Base-by-base conservation (phyloP, 2,113 vertebrate genomes). In the Rhinoderma darwinii region DNA sequence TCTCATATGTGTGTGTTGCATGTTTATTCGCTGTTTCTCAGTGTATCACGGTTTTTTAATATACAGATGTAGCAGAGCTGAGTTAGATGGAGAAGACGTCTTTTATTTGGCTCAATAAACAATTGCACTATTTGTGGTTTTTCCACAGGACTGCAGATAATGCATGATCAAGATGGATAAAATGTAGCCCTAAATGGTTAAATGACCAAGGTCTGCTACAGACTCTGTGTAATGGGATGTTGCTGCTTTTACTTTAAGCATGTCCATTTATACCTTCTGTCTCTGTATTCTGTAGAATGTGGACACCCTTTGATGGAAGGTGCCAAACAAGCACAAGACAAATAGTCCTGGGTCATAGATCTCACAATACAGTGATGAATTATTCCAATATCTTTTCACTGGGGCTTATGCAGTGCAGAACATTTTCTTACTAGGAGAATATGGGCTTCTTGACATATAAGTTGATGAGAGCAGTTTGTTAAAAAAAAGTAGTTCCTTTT, bases 311-410 rank as follows among this genome's bases (percentile, higher is more conserved):
- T 73, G 30, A 50, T 83, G 68, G 25, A 30, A 41, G 47, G 0
- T 86, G 78, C 50, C 30, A 43, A 47, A 6, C 44, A 61, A 2
- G 59, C 72, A 22, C 22, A 59, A 30, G 41, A 20, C 84, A 74
- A 88, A 61, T 77, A 37, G 11, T 35, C 76, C 3, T 44, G 80
- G 76, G 83, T 44, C 78, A 78, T 43, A 88, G 84, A 86, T 89
- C 20, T 11, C 25, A 79, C 59, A 50, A 88, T 86, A 89, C 86
- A 80, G 43, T 44, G 47, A 79, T 87, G 27, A 78, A 37, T 72
- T 85, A 44, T 43, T 89, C 27, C 2, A 70, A 39, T 86, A 20
- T 35, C 66, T 70, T 88, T 82, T 88, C 61, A 41, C 17, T 83
- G 83, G 35, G 0, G 9, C 41, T 20, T 82, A 37, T 72, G 82